Evolutionary conservation across 2,888 invertebrate genomes (phyloP), one percentile per base, ranked within the genome.

Genomic region (Willowsia nigromaculata): DNA sequence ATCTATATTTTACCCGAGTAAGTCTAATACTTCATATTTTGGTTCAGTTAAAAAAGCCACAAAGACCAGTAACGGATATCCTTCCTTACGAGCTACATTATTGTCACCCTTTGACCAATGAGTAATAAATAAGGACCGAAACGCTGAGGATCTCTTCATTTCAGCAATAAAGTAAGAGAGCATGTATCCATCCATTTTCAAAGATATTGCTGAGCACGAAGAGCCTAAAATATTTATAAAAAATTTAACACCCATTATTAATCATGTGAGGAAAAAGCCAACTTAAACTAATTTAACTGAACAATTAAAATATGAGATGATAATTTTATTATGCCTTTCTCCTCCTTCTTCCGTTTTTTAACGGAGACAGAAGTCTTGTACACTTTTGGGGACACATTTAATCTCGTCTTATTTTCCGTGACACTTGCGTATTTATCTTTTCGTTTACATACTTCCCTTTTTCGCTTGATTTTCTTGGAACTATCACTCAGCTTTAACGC

Each of bases 111-210:
- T 68, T 3, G 25, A 81, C 78, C 85, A 71, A 1, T 30, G 30
- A 15, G 30, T 3, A 53, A 86, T 47, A 47, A 86, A 80, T 5
- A 30, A 80, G 1, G 15, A 47, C 9, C 86, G 80, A 43, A 87
- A 81, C 4, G 30, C 37, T n/a, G 53, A 53, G 11, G 86, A 87
- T 18, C 71, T 18, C 47, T 25, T 65, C 22, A 87, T n/a, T 71
- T 68, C 56, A 6, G 86, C 47, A 27, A 87, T 47, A 18, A 87
- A 87, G 22, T 87, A 87, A 0, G 86, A 87, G 4, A 87, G 81
- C 53, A 87, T 37, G 33, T 87, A 87, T 6, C 86, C 86, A 56
- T 87, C 86, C 80, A 87, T 81, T n/a, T 71, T 53, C 0, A 80
- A 33, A 22, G 40, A 40, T 18, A 18, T 15, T 22, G 47, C 65